Conservation (phyloP, 2,888 invertebrate genomes). For the Oxyteleia sp. region DNA sequence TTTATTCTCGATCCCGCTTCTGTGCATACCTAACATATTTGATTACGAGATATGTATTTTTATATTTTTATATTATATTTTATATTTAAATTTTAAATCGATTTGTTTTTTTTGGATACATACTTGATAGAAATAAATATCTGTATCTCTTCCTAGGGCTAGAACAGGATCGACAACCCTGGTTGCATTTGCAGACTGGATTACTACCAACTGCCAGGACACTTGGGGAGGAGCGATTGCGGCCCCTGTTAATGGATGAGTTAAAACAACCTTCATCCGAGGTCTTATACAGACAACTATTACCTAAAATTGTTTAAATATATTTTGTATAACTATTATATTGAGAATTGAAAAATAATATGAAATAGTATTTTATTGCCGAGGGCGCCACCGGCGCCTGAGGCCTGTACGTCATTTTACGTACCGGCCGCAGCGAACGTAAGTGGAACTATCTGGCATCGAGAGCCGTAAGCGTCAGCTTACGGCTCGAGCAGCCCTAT, state of each 20-base stretch:
- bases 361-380: too few species aligned
- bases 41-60: too few species aligned
- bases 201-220: constrained; percentile 96
- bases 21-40: constrained; percentile 88
- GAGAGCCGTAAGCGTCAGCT: too few species aligned
- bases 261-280: constrained; percentile 92
- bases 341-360: too few species aligned
- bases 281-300: constrained; percentile 94
- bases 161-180: constrained; percentile 94
- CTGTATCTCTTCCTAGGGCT: constrained; percentile 95
- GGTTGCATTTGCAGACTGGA: constrained; percentile 91
- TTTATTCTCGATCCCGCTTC: constrained; percentile 89
- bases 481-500: too few species aligned
- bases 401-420: too few species aligned
- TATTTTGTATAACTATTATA: constrained; percentile 1
- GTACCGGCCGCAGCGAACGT: too few species aligned
- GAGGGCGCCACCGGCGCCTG: too few species aligned
- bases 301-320: constrained; percentile 87
- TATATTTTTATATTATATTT: too few species aligned
- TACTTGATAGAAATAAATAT: constrained; percentile 95
- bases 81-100: neutral
- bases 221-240: constrained; percentile 95
- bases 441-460: too few species aligned
- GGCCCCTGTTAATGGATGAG: constrained; percentile 91
- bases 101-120: too few species aligned